Base-by-base conservation (phyloP, 92 coral and sea anemone species). In the Phymanthus crucifer region DNA sequence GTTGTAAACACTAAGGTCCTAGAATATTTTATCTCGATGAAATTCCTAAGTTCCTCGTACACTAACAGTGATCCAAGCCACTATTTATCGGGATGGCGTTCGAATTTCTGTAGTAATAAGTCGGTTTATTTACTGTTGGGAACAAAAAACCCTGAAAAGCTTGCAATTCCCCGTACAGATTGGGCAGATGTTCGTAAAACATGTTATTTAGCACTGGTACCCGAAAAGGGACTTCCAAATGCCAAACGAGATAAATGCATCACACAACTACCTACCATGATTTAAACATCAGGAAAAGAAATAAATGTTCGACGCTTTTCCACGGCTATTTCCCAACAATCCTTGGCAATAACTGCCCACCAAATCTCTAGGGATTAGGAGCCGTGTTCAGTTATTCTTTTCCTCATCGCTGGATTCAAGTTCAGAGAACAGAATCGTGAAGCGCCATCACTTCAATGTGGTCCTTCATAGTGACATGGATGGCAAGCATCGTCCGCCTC, bases 1-100 rank as follows among this genome's bases (percentile, higher is more conserved):
- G 90, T 75, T 79, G 88, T 83, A 82, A 89, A 84, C 89, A 92
- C 31, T 78, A 80, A 65, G 75, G 80, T 76, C 81, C 73, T 31
- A 84, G 75, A 87, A 90, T 84, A 73, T 73, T 73, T 56, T 78
- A 72, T 43, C 61, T 48, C 74, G 78, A 18, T 61, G 68, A 61
- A 61, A 61, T 61, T 61, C 68, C 35, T n/a, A 27, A 21, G 68
- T 61, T 27, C 34, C 10, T 61, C 29, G 17, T 61, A 61, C 3
- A 24, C 14, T 61, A 61, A 61, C 68, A 27, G 14, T 5, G 10
- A 24, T 16, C 1, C 34, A 26, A 9, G 36, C 3, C 16, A 24
- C 13, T 34, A 18, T n/a, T 61, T 61, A 4, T 61, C 26, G 74
- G 16, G 47, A 13, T 37, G 70, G 54, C 32, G 24, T 50, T 27